Percentiles rank a stretch among this genome's conserved stretches.
Evolutionary conservation across 2,888 invertebrate species (phyloP).

Genomic region (Icerya purchasi): DNA sequence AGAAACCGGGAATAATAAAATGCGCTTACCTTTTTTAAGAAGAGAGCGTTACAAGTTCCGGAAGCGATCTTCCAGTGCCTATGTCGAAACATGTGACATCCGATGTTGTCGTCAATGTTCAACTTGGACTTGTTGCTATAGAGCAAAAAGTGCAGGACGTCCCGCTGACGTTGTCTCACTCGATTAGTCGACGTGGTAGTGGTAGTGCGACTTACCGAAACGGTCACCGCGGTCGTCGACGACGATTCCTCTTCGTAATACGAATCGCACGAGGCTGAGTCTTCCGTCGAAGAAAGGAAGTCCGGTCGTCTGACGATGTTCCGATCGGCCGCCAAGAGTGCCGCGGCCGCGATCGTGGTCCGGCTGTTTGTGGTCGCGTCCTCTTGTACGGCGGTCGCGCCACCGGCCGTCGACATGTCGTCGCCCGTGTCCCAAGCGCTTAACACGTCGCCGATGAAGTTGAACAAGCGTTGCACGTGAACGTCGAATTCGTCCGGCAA

Average conservation of each 20-base stretch:
- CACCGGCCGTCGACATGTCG: slow-evolving; percentile 25
- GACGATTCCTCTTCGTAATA: neutral
- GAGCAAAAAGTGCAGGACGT: slow-evolving; percentile 10
- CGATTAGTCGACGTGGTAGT: neutral
- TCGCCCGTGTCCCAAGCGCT: slow-evolving; percentile 59
- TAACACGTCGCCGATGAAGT: slow-evolving; percentile 56
- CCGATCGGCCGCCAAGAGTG: slow-evolving; percentile 7
- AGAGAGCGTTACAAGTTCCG: slow-evolving; percentile 69
- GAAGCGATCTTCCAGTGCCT: slow-evolving; percentile 69
- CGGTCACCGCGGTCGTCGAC: slow-evolving; percentile 7
- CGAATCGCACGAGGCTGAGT: neutral
- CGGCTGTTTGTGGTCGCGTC: slow-evolving; percentile 6
- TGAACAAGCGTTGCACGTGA: slow-evolving; percentile 51
- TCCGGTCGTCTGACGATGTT: neutral
- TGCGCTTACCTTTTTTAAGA: slow-evolving; percentile 58
- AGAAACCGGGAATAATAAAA: neutral
- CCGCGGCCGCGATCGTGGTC: slow-evolving; percentile 3
- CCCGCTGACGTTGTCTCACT: slow-evolving; percentile 8
- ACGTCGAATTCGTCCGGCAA: slow-evolving; percentile 23
- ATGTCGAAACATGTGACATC: slow-evolving; percentile 28
- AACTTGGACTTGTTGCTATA: slow-evolving; percentile 10
- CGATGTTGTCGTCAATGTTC: slow-evolving; percentile 11
- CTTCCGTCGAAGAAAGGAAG: neutral
- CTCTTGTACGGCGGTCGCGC: slow-evolving; percentile 9
- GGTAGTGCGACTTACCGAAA: slow-evolving; percentile 9